These are phyloP conservation scores for Zeugodacus cucurbitae DNA, from an alignment of 1,140 invertebrate genomes.

Conservation along the genomic window DNA sequence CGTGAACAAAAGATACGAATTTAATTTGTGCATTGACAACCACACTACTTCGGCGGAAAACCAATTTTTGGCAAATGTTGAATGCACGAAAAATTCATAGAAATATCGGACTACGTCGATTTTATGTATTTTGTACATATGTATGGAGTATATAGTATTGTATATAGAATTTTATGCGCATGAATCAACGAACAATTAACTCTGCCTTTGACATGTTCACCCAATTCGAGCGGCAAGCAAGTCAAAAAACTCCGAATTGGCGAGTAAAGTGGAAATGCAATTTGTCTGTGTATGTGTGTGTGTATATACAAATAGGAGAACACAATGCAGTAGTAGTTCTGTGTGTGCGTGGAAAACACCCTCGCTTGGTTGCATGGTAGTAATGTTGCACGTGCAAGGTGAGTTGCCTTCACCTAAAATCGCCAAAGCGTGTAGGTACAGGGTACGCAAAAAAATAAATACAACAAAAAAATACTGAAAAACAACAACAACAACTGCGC, in stretches of 20 bases:
- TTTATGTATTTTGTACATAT: not conserved
- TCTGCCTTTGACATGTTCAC: constrained; percentile 21
- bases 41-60: too few relatives aligned
- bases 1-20: too few relatives aligned
- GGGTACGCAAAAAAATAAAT: not conserved
- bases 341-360: not conserved
- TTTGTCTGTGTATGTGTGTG: not conserved
- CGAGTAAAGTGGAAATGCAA: not conserved
- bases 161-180: not conserved
- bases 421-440: constrained; percentile 10
- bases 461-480: not conserved
- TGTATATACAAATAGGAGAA: not conserved
- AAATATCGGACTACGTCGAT: not conserved
- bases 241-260: not conserved
- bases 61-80: not conserved
- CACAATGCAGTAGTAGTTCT: not conserved
- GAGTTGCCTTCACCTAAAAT: constrained; percentile 37
- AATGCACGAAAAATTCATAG: not conserved
- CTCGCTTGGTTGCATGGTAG: not conserved
- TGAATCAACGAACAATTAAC: not conserved
- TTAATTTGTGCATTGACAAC: too few relatives aligned
- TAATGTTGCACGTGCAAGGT: constrained; percentile 17
- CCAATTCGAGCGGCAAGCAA: not conserved
- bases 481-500: not conserved
- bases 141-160: not conserved